Conservation (phyloP, 2,113 vertebrate genomes). For the Herpailurus yagouaroundi region DNA sequence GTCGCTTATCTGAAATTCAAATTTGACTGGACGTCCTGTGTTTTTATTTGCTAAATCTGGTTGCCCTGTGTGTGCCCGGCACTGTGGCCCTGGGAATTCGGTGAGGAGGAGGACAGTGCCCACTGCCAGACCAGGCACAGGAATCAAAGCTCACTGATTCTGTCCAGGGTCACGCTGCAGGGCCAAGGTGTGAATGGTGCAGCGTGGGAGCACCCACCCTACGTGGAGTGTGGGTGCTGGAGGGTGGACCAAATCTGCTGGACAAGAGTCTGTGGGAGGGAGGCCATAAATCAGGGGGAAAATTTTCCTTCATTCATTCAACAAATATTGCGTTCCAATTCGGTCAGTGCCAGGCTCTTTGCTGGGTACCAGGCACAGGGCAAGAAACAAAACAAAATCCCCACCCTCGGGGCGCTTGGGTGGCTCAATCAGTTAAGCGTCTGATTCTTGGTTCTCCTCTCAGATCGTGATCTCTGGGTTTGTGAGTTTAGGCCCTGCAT, state of each 20-base stretch:
- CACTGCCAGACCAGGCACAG: accelerated
- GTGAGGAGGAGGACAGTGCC: background rate
- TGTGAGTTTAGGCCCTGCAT: no score
- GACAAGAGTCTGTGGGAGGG: background rate
- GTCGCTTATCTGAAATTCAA: background rate
- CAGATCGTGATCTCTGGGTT: no score
- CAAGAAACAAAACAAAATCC: background rate
- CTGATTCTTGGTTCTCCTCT: no score
- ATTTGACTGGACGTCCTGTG: background rate
- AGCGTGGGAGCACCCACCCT: no score
- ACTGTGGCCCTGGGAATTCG: no score
- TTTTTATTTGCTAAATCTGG: background rate
- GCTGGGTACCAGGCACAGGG: background rate
- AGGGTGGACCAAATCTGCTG: background rate
- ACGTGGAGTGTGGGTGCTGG: accelerated
- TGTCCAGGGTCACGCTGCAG: background rate
- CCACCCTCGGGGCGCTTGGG: background rate
- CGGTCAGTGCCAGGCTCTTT: background rate
- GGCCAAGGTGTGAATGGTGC: accelerated
- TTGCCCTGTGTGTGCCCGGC: background rate
- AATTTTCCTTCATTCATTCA: background rate
- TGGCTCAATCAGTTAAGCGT: no score
- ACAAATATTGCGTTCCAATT: background rate
- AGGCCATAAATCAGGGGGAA: background rate
- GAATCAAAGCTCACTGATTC: background rate